Conservation (phyloP, 2,797 vertebrate species). For the Pteropus rufus region DNA sequence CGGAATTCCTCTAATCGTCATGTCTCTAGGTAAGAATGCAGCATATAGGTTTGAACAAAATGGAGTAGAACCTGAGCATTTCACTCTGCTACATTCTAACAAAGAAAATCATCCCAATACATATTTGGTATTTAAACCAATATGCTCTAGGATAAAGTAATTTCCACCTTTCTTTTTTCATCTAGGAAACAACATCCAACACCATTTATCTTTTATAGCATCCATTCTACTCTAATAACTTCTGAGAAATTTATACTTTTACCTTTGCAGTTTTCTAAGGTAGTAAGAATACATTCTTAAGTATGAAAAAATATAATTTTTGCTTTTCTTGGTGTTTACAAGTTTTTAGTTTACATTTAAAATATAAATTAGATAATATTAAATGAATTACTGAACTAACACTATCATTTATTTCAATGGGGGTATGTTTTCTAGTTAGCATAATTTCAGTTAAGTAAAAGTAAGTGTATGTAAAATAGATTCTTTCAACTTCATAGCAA, state of each 20-base stretch:
- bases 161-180: background rate
- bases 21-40: too few species aligned
- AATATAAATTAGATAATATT: background rate
- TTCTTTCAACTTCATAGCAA: background rate
- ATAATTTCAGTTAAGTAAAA: background rate
- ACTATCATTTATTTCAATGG: background rate
- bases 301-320: background rate
- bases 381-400: background rate
- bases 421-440: background rate
- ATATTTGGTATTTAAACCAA: background rate
- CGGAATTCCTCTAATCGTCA: too few species aligned
- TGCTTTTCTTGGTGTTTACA: background rate
- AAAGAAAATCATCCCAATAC: background rate
- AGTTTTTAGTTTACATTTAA: background rate
- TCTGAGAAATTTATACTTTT: background rate
- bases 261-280: background rate
- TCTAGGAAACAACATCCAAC: background rate
- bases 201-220: background rate
- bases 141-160: background rate
- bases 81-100: background rate
- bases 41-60: too few species aligned
- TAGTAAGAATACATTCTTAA: background rate
- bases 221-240: background rate
- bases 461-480: background rate
- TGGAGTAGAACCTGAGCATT: too few species aligned